These are phyloP conservation scores for Bradypodion ventrale DNA, from an alignment of 2,797 vertebrate species.

Conservation along the genomic window DNA sequence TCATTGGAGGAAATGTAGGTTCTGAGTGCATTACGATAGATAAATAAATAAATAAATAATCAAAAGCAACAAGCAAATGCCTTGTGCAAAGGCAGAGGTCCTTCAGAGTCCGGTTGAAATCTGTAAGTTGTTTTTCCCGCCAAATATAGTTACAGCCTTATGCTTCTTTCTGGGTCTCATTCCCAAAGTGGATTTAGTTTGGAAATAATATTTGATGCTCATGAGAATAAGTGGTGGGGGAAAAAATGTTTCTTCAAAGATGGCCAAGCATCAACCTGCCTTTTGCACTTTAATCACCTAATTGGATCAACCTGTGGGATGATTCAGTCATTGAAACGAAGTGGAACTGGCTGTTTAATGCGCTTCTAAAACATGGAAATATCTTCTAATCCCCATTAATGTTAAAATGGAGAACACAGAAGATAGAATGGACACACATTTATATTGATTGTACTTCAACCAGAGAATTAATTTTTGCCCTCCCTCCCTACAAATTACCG, in stretches of 20 bases:
- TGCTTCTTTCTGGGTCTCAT: too few relatives aligned
- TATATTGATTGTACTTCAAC: background rate
- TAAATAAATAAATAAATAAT: too few relatives aligned
- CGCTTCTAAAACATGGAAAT: background rate
- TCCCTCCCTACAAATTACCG: too few relatives aligned
- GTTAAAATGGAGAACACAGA: background rate
- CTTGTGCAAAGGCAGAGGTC: too few relatives aligned
- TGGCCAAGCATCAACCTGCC: too few relatives aligned
- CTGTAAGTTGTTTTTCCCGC: too few relatives aligned
- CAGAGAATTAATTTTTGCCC: background rate
- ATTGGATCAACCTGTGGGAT: background rate
- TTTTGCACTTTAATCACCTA: background rate
- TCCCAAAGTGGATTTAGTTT: background rate
- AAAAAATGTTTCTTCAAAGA: background rate
- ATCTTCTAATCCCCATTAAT: background rate
- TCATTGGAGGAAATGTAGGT: background rate
- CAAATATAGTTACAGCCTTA: background rate
- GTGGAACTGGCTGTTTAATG: background rate
- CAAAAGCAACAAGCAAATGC: too few relatives aligned
- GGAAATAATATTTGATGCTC: background rate
- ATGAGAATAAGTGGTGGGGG: background rate
- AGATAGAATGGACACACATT: background rate
- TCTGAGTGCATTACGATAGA: too few relatives aligned
- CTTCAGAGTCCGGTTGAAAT: too few relatives aligned
- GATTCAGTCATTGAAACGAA: background rate